These are phyloP conservation scores for Esox niger DNA, from an alignment of 2,113 vertebrate species.

Conservation along the genomic window DNA sequence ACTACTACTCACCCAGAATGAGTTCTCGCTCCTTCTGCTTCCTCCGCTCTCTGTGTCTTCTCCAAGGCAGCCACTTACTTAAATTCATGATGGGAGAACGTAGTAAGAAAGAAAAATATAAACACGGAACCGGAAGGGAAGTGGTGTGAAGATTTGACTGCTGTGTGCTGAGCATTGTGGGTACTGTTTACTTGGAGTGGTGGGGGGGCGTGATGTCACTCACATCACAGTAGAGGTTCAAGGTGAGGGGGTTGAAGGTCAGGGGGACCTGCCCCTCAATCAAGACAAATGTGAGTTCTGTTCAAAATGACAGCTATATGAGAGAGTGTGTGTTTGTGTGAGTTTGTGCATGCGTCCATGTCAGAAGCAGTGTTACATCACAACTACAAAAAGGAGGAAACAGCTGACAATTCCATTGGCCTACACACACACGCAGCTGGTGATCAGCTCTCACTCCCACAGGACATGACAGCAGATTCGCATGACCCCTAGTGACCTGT, in stretches of 20 bases:
- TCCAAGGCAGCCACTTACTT: constrained; percentile 70
- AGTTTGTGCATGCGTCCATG: not conserved
- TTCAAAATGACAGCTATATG: not conserved
- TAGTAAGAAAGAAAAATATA: constrained; percentile 13
- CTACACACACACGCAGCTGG: not conserved
- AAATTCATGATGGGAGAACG: constrained; percentile 55
- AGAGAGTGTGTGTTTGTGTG: not conserved
- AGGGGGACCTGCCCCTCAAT: not conserved
- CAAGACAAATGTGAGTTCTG: not conserved
- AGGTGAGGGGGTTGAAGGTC: not conserved
- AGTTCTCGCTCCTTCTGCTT: constrained; percentile 40
- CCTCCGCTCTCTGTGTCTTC: constrained; percentile 53
- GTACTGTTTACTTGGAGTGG: constrained; percentile 41
- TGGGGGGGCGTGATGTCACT: constrained; percentile 24
- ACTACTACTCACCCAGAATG: constrained; percentile 57
- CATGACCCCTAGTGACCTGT: not conserved
- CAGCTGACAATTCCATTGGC: not conserved
- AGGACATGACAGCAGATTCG: constrained; percentile 17
- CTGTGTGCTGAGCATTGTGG: constrained; percentile 14
- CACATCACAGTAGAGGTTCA: constrained; percentile 7
- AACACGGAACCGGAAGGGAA: constrained; percentile 61
- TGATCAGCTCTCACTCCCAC: constrained; percentile 1
- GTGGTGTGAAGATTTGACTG: constrained; percentile 34
- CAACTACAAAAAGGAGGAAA: not conserved
- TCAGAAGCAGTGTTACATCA: not conserved